Conservation (phyloP, 2,113 vertebrate genomes). For the Oreocharis arfaki region DNA sequence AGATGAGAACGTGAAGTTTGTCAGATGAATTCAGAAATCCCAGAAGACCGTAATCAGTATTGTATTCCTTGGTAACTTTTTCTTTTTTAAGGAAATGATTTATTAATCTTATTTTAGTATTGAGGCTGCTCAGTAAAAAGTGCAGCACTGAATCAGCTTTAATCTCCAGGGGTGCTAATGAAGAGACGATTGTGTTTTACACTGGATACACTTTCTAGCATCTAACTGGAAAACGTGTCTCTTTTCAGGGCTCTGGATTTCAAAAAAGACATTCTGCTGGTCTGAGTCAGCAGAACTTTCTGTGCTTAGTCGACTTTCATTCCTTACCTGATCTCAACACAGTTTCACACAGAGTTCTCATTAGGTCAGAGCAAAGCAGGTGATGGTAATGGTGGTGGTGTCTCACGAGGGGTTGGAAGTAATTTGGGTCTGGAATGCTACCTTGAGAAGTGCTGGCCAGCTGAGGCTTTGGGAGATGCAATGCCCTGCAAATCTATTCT, state of each 20-base stretch:
- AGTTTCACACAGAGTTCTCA: background rate
- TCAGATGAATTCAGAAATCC: background rate
- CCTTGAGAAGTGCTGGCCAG: background rate
- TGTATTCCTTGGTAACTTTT: background rate
- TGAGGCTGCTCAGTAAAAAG: background rate
- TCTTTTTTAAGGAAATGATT: background rate
- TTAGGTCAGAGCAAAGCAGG: background rate
- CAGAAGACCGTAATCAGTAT: background rate
- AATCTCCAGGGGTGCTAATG: background rate
- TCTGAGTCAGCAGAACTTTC: slow-evolving; percentile 1
- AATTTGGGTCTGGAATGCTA: background rate
- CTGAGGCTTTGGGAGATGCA: background rate
- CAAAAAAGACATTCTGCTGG: background rate
- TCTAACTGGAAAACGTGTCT: background rate
- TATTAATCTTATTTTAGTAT: background rate
- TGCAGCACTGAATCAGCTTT: background rate
- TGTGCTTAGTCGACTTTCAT: background rate
- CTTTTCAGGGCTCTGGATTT: background rate
- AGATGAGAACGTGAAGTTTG: background rate
- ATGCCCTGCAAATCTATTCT: background rate
- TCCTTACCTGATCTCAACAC: background rate
- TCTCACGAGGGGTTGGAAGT: rapidly evolving
- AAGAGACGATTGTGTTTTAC: background rate
- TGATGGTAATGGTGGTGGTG: background rate
- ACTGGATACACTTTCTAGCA: background rate